These are phyloP conservation scores for Oreohelix idahoensis DNA, from an alignment of 1,140 invertebrate genomes.

Conservation along the genomic window DNA sequence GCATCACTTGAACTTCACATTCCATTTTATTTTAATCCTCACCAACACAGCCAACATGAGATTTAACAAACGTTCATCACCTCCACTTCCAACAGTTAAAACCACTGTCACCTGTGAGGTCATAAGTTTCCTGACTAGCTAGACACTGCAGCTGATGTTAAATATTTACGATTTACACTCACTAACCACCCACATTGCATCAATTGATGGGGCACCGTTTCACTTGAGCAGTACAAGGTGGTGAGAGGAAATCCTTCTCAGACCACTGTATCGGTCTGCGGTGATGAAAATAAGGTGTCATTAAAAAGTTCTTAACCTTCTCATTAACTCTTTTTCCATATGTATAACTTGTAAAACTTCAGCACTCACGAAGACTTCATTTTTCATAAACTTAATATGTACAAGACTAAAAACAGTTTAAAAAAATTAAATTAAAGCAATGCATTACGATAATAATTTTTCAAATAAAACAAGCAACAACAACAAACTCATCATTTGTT, in stretches of 20 bases:
- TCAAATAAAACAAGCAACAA: neutral
- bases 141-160: slow-evolving; percentile 20
- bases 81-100: slow-evolving; percentile 7
- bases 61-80: neutral
- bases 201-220: slow-evolving; percentile 15
- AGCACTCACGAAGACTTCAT: neutral
- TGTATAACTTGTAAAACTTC: neutral
- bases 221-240: slow-evolving; percentile 29
- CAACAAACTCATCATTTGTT: neutral
- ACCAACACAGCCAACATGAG: neutral
- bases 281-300: slow-evolving; percentile 36
- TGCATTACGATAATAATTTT: neutral
- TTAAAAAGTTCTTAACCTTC: slow-evolving; percentile 1
- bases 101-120: neutral
- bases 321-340: neutral
- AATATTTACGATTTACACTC: slow-evolving; percentile 25
- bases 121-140: neutral
- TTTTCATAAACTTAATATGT: too few species aligned
- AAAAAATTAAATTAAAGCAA: neutral
- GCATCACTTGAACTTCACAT: neutral
- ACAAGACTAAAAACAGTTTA: neutral
- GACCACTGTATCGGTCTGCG: slow-evolving; percentile 33
- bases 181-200: slow-evolving; percentile 34
- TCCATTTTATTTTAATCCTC: neutral
- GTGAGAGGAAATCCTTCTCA: slow-evolving; percentile 34